Evolutionary conservation across 2,888 invertebrate species (phyloP).

Genomic region (Tigriopus californicus): DNA sequence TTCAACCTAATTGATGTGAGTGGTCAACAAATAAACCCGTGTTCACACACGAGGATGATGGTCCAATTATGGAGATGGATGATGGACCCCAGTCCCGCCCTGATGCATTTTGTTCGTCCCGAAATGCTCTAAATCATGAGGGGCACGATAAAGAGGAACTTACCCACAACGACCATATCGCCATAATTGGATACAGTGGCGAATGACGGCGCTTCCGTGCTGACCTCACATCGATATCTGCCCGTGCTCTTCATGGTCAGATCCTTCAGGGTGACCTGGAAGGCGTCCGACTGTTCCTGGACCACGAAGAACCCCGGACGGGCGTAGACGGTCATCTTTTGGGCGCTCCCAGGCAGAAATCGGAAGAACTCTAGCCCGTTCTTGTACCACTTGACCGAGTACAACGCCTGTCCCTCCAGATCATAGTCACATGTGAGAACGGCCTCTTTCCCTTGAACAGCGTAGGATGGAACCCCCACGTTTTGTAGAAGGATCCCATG

Average conservation of each 20-base stretch:
- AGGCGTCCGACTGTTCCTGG: not conserved
- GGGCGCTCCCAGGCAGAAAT: not conserved
- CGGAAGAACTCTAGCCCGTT: not conserved
- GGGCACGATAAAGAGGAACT: not conserved
- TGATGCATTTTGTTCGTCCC: not conserved
- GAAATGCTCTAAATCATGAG: no score
- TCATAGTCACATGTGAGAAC: not conserved
- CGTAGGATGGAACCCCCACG: conserved; percentile 5
- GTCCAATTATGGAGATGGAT: no score
- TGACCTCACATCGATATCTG: conserved; percentile 13
- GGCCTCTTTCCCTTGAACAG: not conserved
- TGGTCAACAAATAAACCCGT: no score
- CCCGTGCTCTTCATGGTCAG: not conserved
- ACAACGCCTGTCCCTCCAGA: not conserved
- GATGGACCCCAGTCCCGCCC: not conserved
- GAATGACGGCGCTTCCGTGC: conserved; percentile 9
- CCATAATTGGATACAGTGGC: conserved; percentile 11
- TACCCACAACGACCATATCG: conserved; percentile 12
- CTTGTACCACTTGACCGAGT: conserved; percentile 5
- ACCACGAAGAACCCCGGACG: conserved; percentile 5
- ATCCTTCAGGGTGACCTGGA: not conserved
- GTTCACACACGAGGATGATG: no score
- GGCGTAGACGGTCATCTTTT: conserved; percentile 3
- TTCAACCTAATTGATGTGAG: no score
- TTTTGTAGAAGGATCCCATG: not conserved